These are phyloP conservation scores for Dreissena polymorpha DNA, from an alignment of 1,140 invertebrate species.

Conservation along the genomic window DNA sequence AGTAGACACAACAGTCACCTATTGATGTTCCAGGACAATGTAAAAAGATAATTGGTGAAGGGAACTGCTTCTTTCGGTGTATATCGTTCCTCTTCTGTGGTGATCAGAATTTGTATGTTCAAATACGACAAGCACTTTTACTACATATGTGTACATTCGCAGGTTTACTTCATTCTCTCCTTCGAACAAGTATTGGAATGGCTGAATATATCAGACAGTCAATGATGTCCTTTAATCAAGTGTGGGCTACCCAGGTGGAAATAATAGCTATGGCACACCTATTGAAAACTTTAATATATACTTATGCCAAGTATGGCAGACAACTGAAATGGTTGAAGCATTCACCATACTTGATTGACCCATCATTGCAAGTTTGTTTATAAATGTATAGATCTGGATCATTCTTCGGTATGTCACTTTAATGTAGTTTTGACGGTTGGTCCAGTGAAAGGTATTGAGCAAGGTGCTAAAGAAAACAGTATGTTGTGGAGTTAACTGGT, in stretches of 20 bases:
- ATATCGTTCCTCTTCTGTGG: constrained; percentile 5
- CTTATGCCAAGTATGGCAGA: constrained; percentile 35
- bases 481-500: constrained; percentile 33
- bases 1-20: too few relatives aligned
- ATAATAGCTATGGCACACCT: too few relatives aligned
- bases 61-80: constrained; percentile 19
- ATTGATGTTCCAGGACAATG: background rate
- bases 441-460: background rate
- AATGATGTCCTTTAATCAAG: too few relatives aligned
- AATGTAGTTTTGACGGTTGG: constrained; percentile 35
- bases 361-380: background rate
- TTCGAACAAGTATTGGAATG: too few relatives aligned
- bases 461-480: background rate
- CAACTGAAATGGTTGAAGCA: constrained; percentile 34
- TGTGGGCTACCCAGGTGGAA: too few relatives aligned
- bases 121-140: constrained; percentile 17
- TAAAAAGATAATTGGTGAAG: background rate
- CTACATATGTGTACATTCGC: too few relatives aligned
- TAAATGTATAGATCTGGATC: constrained; percentile 26
- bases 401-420: constrained; percentile 18
- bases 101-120: background rate
- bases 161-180: too few relatives aligned
- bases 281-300: constrained; percentile 36
- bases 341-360: constrained; percentile 14
- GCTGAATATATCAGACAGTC: too few relatives aligned